These are phyloP conservation scores for Aleiodes testaceus DNA, from an alignment of 2,888 invertebrate species.

Conservation along the genomic window DNA sequence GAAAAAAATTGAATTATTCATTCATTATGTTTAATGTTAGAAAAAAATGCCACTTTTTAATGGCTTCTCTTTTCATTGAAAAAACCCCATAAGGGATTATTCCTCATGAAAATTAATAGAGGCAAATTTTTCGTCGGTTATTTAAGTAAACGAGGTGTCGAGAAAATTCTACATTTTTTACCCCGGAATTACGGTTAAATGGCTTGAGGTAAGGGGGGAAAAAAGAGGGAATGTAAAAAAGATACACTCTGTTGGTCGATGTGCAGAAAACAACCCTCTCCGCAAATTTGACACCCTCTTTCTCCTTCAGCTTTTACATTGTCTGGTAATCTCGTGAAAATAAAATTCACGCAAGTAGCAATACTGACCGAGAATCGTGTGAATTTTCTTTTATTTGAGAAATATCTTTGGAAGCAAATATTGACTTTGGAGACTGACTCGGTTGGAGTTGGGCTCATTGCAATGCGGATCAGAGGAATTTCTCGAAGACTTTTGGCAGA, in stretches of 20 bases:
- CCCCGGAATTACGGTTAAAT: slow-evolving; percentile 19
- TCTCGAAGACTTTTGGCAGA: slow-evolving; percentile 43
- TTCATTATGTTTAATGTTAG: background rate
- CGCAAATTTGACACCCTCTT: slow-evolving; percentile 34
- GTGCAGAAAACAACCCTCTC: slow-evolving; percentile 49
- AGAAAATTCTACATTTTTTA: slow-evolving; percentile 32
- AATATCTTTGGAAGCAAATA: slow-evolving; percentile 26
- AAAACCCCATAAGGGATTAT: slow-evolving; percentile 20
- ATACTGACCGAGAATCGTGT: background rate
- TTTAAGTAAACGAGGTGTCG: slow-evolving; percentile 18
- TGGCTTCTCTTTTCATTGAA: background rate
- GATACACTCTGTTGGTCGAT: slow-evolving; percentile 48
- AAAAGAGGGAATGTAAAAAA: slow-evolving; percentile 32
- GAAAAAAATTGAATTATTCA: too few species aligned
- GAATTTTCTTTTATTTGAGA: slow-evolving; percentile 1
- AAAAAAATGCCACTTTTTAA: background rate
- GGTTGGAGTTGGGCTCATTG: slow-evolving; percentile 7
- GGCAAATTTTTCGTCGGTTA: slow-evolving; percentile 11
- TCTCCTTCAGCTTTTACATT: slow-evolving; percentile 33
- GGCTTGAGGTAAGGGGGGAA: slow-evolving; percentile 25
- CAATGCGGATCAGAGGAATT: slow-evolving; percentile 30
- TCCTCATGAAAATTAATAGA: slow-evolving; percentile 23
- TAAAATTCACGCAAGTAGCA: background rate
- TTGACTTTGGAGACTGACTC: slow-evolving; percentile 33
- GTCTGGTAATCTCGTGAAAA: background rate